Conservation (phyloP, 1,140 invertebrate species). For the Macrosteles quadrilineatus region DNA sequence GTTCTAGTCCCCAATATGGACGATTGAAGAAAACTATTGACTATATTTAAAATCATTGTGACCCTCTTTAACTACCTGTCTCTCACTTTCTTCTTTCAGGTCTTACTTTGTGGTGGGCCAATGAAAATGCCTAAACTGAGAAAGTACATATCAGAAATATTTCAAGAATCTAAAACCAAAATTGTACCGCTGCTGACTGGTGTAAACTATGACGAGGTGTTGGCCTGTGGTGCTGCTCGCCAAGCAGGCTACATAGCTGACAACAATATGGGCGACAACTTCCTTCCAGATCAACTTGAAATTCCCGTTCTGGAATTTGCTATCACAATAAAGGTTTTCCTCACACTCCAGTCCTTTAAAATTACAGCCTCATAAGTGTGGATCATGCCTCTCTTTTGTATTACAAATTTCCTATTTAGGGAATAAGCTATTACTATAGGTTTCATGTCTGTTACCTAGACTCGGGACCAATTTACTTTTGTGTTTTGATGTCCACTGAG, state of each 20-base stretch:
- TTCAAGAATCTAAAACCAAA: background rate
- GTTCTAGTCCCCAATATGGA: too few relatives aligned
- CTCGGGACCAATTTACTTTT: too few relatives aligned
- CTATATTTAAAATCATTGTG: too few relatives aligned
- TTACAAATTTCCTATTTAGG: too few relatives aligned
- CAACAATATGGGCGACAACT: background rate
- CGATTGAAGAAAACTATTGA: too few relatives aligned
- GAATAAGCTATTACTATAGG: too few relatives aligned
- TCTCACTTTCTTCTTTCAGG: background rate
- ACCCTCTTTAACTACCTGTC: too few relatives aligned
- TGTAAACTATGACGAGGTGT: constrained; percentile 18
- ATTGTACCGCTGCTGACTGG: background rate
- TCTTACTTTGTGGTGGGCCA: constrained; percentile 11
- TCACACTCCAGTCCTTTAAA: too few relatives aligned
- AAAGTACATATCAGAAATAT: background rate
- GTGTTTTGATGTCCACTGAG: too few relatives aligned
- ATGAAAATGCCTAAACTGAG: constrained; percentile 22
- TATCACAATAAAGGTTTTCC: background rate
- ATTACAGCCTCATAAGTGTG: too few relatives aligned
- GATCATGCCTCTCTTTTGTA: too few relatives aligned
- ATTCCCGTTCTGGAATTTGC: background rate
- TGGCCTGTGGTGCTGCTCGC: constrained; percentile 4
- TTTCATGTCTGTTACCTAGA: too few relatives aligned
- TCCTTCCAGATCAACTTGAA: background rate
- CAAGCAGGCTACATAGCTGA: background rate